Evolutionary conservation across 2,888 invertebrate genomes (phyloP), one percentile per base, ranked within the genome.

Genomic region (Halictus ligatus): DNA sequence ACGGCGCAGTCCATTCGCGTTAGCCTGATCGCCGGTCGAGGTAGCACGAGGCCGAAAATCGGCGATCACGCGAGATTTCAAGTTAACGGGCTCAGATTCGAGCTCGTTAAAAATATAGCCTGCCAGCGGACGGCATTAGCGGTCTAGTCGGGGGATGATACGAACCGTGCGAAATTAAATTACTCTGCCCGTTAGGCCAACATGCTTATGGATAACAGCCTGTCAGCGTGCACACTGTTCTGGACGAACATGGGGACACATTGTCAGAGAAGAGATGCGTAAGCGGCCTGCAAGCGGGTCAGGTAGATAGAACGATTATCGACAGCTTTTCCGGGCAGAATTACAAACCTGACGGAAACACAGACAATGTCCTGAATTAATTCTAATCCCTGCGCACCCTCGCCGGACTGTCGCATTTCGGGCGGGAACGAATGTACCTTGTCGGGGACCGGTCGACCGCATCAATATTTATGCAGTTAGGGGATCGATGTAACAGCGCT

Each of bases 201-300:
- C 81, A 75, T 84, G 90, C 86, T 90, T 88, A 90, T 86, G 80
- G 90, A 89, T 90, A 89, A 86, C 86, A 81, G 75, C 43, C 83
- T 89, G 88, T 89, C 89, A 87, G 58, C 77, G 81, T 60, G 50
- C 78, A 85, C 88, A 88, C 83, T 77, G 74, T 76, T 83, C 74
- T 79, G 58, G 71, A 73, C 60, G 81, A 77, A 75, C 78, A 72
- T 73, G 81, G 80, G 75, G 84, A 87, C 84, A 73, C 78, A 73
- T 86, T 83, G 83, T 86, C 81, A 83, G 67, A 15, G 64, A 76
- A 74, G 85, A 88, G 75, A 83, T 50, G 82, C 80, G 72, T 76
- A 81, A 64, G 77, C 81, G 76, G n/a, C 77, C 77, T 46, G 76
- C 58, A 35, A 81, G 46, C 84, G 74, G 83, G 67, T 74, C 75